These are phyloP conservation scores for Saccostrea echinata DNA, from an alignment of 1,140 invertebrate species.

Conservation along the genomic window DNA sequence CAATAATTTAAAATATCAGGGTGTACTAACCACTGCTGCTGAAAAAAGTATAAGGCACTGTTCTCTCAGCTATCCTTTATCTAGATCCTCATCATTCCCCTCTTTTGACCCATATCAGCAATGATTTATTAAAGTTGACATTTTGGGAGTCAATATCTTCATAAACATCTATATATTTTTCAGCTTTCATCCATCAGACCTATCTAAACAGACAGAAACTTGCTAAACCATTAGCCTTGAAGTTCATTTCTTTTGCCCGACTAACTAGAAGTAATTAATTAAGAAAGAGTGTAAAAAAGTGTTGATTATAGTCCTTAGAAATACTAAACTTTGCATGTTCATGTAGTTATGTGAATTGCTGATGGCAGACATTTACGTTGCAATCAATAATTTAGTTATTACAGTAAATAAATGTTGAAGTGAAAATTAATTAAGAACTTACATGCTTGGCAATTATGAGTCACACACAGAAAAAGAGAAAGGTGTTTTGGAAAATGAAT, in stretches of 20 bases:
- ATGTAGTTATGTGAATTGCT: not conserved
- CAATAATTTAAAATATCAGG: slow-evolving; percentile 6
- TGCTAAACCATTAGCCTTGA: slow-evolving; percentile 24
- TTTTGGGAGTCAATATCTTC: slow-evolving; percentile 18
- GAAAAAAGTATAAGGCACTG: not conserved
- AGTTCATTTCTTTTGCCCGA: slow-evolving; percentile 18
- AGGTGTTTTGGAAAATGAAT: slow-evolving; percentile 7
- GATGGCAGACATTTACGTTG: slow-evolving; percentile 1
- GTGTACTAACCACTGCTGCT: not conserved
- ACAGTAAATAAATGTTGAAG: not conserved
- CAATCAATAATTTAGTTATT: not conserved
- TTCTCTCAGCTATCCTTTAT: not conserved
- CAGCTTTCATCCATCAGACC: slow-evolving; percentile 28
- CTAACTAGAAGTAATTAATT: slow-evolving; percentile 23
- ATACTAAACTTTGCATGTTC: not conserved
- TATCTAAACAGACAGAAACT: slow-evolving; percentile 1
- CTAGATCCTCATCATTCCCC: not conserved
- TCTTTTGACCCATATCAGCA: slow-evolving; percentile 3
- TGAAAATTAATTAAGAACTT: not conserved
- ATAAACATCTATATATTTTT: slow-evolving; percentile 38
- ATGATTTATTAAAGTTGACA: slow-evolving; percentile 35
- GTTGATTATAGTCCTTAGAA: not conserved
- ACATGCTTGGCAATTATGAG: not conserved
- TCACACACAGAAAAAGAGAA: not conserved
- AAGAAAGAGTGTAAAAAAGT: not conserved